Conservation (phyloP, 2,113 vertebrate genomes). For the Heptranchias perlo region DNA sequence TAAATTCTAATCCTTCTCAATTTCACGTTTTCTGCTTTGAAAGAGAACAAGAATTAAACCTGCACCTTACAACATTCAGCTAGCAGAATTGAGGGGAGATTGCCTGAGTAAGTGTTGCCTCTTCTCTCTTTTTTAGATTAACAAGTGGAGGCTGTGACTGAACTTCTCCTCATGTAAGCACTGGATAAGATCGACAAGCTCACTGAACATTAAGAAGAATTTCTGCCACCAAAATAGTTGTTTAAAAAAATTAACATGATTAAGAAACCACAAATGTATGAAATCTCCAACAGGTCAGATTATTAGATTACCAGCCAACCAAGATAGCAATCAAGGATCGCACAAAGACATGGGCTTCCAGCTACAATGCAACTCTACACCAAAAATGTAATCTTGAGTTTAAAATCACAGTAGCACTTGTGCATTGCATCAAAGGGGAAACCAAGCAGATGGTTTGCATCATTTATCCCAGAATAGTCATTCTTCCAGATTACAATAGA, state of each 20-base stretch:
- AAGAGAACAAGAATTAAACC: neutral
- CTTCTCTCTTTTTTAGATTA: neutral
- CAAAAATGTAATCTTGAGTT: neutral
- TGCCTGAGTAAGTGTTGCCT: neutral
- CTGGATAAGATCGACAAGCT: neutral
- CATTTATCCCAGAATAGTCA: neutral
- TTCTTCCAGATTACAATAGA: neutral
- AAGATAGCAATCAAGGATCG: neutral
- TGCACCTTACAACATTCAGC: neutral
- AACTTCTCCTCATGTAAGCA: neutral
- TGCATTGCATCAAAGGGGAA: neutral
- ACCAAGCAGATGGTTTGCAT: neutral
- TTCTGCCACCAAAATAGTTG: neutral
- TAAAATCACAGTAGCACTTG: neutral
- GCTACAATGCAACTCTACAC: neutral
- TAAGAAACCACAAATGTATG: neutral
- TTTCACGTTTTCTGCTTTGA: neutral
- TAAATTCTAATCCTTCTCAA: neutral
- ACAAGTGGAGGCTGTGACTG: neutral
- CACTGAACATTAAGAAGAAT: neutral
- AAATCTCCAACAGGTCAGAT: neutral
- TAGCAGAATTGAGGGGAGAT: neutral
- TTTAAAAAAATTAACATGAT: neutral
- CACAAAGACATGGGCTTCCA: neutral
- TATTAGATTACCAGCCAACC: neutral